Evolutionary conservation across 2,888 invertebrate species (phyloP).

Genomic region (Sarcophaga subvicina): DNA sequence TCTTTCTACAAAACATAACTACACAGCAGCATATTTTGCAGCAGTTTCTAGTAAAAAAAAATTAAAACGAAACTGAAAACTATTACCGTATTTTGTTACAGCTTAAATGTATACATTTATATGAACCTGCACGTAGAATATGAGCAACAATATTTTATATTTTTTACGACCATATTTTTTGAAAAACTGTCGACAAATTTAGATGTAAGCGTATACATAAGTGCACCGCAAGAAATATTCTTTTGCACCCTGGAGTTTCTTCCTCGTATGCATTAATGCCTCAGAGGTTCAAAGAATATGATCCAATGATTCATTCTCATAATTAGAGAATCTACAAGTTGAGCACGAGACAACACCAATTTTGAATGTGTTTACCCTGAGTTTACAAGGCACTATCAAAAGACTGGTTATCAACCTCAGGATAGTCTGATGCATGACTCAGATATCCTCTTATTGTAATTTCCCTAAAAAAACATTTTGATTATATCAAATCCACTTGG

Average conservation of each 20-base stretch:
- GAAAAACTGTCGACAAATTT: slow-evolving; percentile 34
- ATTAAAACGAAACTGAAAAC: slow-evolving; percentile 35
- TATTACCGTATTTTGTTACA: slow-evolving; percentile 41
- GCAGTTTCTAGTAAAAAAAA: too few relatives aligned
- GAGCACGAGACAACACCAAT: accelerated
- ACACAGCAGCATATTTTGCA: not conserved
- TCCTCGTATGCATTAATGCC: too few relatives aligned
- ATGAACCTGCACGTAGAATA: slow-evolving; percentile 27
- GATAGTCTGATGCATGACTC: too few relatives aligned
- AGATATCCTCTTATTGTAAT: too few relatives aligned
- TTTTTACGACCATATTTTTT: slow-evolving; percentile 19
- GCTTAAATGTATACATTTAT: slow-evolving; percentile 21
- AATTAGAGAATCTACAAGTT: too few relatives aligned
- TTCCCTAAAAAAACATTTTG: too few relatives aligned
- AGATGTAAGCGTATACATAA: not conserved
- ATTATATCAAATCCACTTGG: too few relatives aligned
- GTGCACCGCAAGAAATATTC: not conserved
- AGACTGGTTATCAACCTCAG: too few relatives aligned
- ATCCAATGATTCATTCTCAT: too few relatives aligned
- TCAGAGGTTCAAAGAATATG: too few relatives aligned
- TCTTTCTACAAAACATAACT: slow-evolving; percentile 1
- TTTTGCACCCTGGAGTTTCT: not conserved
- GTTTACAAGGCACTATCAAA: too few relatives aligned
- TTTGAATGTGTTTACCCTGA: too few relatives aligned
- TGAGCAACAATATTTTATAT: slow-evolving; percentile 18